Percentiles rank a stretch among this genome's conserved stretches.
phyloP scores from a whole-genome alignment of 2,888 invertebrate genomes.

The Chrysolina oricalcia region DNA sequence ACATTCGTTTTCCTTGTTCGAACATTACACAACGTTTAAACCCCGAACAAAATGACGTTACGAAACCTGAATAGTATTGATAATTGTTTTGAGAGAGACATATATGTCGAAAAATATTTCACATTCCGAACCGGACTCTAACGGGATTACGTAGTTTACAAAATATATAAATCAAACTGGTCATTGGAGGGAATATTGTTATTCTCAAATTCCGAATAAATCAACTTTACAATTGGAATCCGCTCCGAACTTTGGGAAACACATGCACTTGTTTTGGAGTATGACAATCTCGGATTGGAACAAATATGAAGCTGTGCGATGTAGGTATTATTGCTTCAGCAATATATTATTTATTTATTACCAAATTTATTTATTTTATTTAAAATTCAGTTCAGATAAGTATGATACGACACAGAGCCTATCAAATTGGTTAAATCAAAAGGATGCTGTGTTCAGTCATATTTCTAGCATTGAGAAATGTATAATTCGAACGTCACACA shows the following conservation, averaged over 20 bases:
- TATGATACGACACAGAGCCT: no score
- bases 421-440: no score
- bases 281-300: no score
- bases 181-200: conserved; percentile 26
- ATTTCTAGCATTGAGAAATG: no score
- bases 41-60: neutral
- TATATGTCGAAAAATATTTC: conserved; percentile 12
- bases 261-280: neutral
- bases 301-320: no score
- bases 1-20: neutral
- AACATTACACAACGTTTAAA: neutral
- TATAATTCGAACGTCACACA: no score
- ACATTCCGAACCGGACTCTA: neutral
- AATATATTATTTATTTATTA: no score
- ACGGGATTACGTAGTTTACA: conserved; percentile 30
- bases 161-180: conserved; percentile 31
- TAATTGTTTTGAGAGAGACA: neutral
- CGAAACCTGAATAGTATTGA: neutral
- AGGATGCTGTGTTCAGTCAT: no score
- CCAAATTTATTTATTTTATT: no score
- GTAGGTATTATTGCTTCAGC: no score
- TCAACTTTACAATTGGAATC: conserved; percentile 23
- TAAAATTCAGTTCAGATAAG: no score
- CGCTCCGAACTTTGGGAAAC: neutral
- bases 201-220: conserved; percentile 23